Percentiles rank a stretch among this genome's conserved stretches.
Conservation (phyloP, 2,113 vertebrate species). For the Chaenogobius annularis region DNA sequence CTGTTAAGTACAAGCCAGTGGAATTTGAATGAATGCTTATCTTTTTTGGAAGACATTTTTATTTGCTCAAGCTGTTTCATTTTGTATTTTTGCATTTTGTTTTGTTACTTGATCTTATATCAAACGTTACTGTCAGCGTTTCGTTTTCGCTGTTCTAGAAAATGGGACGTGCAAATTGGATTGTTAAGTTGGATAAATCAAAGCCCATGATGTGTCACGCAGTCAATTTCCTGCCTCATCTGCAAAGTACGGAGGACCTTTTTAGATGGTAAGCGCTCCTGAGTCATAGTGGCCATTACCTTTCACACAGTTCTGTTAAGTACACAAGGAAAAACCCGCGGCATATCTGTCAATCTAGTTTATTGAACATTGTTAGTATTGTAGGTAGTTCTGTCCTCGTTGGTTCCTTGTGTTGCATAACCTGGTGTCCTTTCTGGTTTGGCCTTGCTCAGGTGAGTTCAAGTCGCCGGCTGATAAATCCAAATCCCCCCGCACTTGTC, state of each 20-base stretch:
- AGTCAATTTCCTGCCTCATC: not conserved
- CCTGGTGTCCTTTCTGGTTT: slow-evolving; percentile 20
- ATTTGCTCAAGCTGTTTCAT: no score
- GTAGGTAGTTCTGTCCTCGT: not conserved
- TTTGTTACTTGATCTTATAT: no score
- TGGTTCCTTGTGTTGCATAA: slow-evolving; percentile 28
- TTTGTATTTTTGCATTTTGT: no score
- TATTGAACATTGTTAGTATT: not conserved
- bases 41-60: no score
- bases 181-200: not conserved
- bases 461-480: slow-evolving; percentile 62
- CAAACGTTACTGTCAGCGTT: not conserved
- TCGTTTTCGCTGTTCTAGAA: not conserved
- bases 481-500: slow-evolving; percentile 62
- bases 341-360: not conserved
- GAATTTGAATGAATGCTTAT: no score
- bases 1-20: no score
- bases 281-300: not conserved
- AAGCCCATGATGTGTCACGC: not conserved
- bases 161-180: not conserved
- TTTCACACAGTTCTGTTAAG: not conserved
- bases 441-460: slow-evolving; percentile 52
- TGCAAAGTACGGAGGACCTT: not conserved
- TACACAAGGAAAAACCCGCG: not conserved
- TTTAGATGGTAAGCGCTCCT: not conserved